A percentile compares a stretch with the other conserved stretches of the same genome.
Conservation (phyloP, 2,888 invertebrate genomes). For the Ommatoiulus sabulosus region DNA sequence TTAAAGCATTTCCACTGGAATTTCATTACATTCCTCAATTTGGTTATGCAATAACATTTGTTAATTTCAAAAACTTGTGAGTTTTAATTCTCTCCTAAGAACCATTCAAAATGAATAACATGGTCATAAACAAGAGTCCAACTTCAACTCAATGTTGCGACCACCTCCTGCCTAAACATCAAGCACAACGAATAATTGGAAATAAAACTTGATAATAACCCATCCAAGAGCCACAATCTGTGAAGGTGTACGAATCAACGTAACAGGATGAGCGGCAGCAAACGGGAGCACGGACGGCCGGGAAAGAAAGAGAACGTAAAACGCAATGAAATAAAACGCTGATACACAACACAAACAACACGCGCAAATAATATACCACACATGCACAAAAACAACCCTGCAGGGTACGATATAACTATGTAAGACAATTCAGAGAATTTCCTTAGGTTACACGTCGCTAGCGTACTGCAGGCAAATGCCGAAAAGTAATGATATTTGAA, state of each 20-base stretch:
- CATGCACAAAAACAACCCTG: background rate
- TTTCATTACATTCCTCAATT: no score
- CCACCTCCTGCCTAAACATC: background rate
- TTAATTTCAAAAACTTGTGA: background rate
- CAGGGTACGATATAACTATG: background rate
- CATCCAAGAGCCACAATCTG: conserved; percentile 72
- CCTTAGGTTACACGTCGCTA: background rate
- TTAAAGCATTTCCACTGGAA: no score
- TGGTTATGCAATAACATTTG: no score
- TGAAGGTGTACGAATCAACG: conserved; percentile 52
- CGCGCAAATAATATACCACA: background rate
- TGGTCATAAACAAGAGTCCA: background rate
- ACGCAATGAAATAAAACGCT: conserved; percentile 25
- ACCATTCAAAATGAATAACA: background rate
- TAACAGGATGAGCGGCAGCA: conserved; percentile 49
- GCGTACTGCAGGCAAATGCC: background rate
- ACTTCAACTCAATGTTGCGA: conserved; percentile 14
- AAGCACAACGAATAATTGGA: conserved; percentile 52
- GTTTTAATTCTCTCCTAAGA: background rate
- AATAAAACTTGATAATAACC: conserved; percentile 73
- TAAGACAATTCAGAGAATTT: background rate
- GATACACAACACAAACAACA: background rate
- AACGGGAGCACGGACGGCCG: conserved; percentile 53
- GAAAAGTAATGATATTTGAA: no score
- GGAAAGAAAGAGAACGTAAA: conserved; percentile 51